A percentile compares a stretch with the other conserved stretches of the same genome.
phyloP scores from a whole-genome alignment of 2,888 invertebrate genomes.

The Anarsia innoxiella region DNA sequence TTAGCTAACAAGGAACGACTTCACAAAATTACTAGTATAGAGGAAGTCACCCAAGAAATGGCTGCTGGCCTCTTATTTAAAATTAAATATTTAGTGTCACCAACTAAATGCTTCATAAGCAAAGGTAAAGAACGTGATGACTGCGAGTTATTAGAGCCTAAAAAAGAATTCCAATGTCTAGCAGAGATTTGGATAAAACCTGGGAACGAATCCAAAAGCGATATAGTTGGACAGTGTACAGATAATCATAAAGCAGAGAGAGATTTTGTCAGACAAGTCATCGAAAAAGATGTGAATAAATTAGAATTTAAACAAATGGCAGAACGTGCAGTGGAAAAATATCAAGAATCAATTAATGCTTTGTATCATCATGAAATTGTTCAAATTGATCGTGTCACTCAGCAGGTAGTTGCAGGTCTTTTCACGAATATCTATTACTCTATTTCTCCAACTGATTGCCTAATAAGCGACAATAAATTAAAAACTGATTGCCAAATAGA shows the following conservation, averaged over 20 bases:
- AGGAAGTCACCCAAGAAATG: constrained; percentile 32
- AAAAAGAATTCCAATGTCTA: too few relatives aligned
- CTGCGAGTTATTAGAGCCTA: too few relatives aligned
- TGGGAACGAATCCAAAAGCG: constrained; percentile 65
- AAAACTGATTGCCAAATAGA: constrained; percentile 4
- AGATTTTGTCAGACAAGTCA: constrained; percentile 2
- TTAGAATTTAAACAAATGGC: constrained; percentile 21
- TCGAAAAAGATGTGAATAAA: constrained; percentile 17
- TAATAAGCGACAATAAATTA: constrained; percentile 2
- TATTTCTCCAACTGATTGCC: constrained; percentile 15
- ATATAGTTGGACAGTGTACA: constrained; percentile 24
- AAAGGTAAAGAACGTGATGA: not conserved
- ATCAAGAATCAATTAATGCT: constrained; percentile 14
- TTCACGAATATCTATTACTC: constrained; percentile 22
- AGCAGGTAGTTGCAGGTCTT: constrained; percentile 25
- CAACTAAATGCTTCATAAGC: constrained; percentile 40
- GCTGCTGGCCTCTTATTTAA: constrained; percentile 54
- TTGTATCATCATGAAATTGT: constrained; percentile 15
- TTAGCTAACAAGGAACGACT: constrained; percentile 16
- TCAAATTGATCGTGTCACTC: constrained; percentile 20
- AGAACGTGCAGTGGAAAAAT: constrained; percentile 26
- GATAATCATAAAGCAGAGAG: constrained; percentile 17
- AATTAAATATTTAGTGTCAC: constrained; percentile 37
- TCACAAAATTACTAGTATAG: constrained; percentile 18
- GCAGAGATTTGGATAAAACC: constrained; percentile 72